These are phyloP conservation scores for Adelosebastes latens DNA, from an alignment of 2,797 vertebrate genomes.

Conservation along the genomic window DNA sequence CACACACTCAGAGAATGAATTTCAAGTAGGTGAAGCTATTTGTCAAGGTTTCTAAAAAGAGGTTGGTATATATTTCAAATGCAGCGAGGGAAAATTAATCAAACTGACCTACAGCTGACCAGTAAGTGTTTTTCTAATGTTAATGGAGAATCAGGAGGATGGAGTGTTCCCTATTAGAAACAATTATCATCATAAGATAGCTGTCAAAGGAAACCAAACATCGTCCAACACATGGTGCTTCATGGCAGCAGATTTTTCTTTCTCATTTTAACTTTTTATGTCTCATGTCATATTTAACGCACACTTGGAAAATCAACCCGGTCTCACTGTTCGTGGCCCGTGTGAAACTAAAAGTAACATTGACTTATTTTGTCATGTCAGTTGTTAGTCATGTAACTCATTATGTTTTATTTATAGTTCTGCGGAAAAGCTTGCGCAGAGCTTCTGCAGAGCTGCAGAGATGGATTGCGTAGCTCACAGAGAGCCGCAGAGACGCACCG, in stretches of 20 bases:
- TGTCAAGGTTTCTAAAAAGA: conserved; percentile 33
- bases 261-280: neutral
- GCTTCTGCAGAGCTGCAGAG: fast-evolving
- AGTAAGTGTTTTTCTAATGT: conserved; percentile 10
- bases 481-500: too few relatives aligned
- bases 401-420: neutral
- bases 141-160: neutral
- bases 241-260: neutral
- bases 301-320: neutral
- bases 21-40: conserved; percentile 51
- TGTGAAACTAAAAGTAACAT: neutral
- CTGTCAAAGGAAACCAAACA: neutral
- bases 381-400: neutral
- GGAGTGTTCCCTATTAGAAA: neutral
- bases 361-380: neutral
- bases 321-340: neutral
- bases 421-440: neutral
- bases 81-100: neutral
- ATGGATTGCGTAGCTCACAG: neutral
- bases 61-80: conserved; percentile 5
- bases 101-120: neutral
- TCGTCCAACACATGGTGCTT: neutral
- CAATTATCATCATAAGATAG: neutral
- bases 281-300: neutral
- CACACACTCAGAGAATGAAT: conserved; percentile 32